Evolutionary conservation across 2,888 invertebrate genomes (phyloP).

Genomic region (Hypsopygia costalis): DNA sequence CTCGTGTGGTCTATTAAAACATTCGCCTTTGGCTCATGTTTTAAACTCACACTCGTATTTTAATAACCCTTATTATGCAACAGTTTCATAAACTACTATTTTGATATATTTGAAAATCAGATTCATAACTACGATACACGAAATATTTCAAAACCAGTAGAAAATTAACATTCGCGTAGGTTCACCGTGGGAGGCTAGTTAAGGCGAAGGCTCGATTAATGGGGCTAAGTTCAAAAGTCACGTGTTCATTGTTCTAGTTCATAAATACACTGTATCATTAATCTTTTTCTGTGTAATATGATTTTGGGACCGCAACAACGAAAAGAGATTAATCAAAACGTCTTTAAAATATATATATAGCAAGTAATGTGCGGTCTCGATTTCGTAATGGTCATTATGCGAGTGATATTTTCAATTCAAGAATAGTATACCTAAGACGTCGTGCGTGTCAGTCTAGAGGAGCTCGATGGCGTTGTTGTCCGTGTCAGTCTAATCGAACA

Average conservation of each 20-base stretch:
- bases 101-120: conserved; percentile 1
- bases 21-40: too few relatives aligned
- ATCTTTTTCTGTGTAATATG: not conserved
- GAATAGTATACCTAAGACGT: too few relatives aligned
- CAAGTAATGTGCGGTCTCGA: not conserved
- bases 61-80: too few relatives aligned
- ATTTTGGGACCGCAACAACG: not conserved
- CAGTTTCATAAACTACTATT: too few relatives aligned
- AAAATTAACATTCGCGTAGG: conserved; percentile 10
- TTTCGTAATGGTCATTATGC: not conserved
- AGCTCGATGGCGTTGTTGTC: too few relatives aligned
- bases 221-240: conserved; percentile 1
- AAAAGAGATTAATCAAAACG: not conserved
- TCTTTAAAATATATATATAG: not conserved
- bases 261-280: not conserved
- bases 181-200: conserved; percentile 7
- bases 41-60: too few relatives aligned
- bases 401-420: not conserved
- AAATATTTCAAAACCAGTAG: conserved; percentile 5
- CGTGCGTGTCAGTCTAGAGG: too few relatives aligned
- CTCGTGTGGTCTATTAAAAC: too few relatives aligned
- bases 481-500: too few relatives aligned
- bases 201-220: not conserved
- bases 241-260: not conserved
- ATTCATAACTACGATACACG: conserved; percentile 4